Conservation (phyloP, 2,113 vertebrate species). For the Glaucidium brasilianum region DNA sequence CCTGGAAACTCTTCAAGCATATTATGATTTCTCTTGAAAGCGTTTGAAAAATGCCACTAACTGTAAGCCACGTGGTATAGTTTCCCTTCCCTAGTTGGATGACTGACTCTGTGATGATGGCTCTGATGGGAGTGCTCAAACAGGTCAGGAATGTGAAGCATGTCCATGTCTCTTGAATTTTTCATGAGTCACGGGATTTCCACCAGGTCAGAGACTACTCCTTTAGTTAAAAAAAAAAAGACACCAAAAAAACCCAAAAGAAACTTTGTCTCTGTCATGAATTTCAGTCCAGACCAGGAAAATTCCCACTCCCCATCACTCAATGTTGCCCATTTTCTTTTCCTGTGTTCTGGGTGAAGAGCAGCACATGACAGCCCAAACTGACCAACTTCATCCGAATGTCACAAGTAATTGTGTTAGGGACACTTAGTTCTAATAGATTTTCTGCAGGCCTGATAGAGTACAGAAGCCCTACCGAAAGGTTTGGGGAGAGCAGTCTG, state of each 20-base stretch:
- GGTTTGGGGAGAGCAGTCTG: not conserved
- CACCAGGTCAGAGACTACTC: not conserved
- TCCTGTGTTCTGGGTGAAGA: not conserved
- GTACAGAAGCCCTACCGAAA: not conserved
- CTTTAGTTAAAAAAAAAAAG: not conserved
- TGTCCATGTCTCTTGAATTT: not conserved
- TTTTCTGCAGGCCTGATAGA: not conserved
- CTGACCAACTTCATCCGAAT: not conserved
- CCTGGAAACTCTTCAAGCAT: not conserved
- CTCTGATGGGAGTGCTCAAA: not conserved
- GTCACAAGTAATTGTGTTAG: not conserved
- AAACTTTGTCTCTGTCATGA: not conserved
- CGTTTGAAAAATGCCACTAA: not conserved
- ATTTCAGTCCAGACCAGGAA: not conserved
- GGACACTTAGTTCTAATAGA: not conserved
- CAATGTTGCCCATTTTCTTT: not conserved
- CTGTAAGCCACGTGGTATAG: not conserved
- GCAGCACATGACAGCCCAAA: not conserved
- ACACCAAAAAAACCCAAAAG: too few species aligned
- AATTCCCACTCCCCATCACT: not conserved
- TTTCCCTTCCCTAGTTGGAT: not conserved
- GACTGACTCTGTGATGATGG: not conserved
- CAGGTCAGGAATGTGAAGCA: not conserved
- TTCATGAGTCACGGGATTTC: not conserved
- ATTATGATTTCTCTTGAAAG: not conserved